phyloP scores from a whole-genome alignment of 2,113 vertebrate genomes.

The Bufo gargarizans region DNA sequence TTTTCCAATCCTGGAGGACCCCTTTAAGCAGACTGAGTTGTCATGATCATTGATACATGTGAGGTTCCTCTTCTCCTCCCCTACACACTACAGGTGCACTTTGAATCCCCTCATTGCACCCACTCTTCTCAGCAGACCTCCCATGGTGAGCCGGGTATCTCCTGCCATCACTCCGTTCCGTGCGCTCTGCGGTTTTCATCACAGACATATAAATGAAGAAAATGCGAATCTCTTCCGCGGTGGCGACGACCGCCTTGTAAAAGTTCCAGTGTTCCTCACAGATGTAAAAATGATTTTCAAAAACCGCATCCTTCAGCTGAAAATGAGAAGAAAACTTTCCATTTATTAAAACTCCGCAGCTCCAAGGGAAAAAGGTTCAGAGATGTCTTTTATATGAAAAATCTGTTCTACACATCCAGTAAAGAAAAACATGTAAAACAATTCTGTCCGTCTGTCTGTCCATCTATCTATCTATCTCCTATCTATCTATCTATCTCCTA shows the following conservation, averaged over 20 bases:
- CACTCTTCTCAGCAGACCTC: background rate
- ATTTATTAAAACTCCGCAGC: background rate
- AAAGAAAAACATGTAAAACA: no score
- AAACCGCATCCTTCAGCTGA: background rate
- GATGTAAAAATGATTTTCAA: constrained; percentile 23
- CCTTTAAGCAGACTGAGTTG: no score
- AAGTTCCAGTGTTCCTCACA: constrained; percentile 1
- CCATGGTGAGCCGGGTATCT: background rate
- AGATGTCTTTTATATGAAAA: background rate
- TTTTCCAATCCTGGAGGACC: background rate
- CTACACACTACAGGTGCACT: no score
- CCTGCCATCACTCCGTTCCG: background rate
- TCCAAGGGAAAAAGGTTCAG: background rate
- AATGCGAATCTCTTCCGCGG: background rate
- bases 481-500: background rate
- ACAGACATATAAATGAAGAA: background rate
- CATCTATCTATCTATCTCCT: background rate
- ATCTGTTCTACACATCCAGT: no score
- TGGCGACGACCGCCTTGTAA: background rate
- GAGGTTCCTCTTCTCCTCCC: no score
- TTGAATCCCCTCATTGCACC: background rate
- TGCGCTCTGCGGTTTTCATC: constrained; percentile 11
- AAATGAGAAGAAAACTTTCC: background rate
- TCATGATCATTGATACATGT: no score
- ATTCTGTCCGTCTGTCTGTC: background rate